A percentile compares a stretch with the other conserved stretches of the same genome.
Evolutionary conservation across 2,888 invertebrate species (phyloP).

Genomic region (Onchidella celtica): DNA sequence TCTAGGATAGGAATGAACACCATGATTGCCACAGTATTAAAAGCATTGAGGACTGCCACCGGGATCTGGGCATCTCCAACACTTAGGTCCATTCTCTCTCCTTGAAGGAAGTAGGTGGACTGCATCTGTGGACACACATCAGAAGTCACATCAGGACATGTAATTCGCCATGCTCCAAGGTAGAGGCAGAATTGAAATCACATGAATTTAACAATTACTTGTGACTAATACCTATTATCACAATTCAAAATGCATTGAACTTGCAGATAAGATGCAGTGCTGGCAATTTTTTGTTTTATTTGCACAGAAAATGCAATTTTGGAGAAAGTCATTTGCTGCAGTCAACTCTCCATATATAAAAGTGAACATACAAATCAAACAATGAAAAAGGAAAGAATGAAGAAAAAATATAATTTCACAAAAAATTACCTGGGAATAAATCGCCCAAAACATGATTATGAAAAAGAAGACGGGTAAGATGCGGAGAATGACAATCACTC

Average conservation of each 20-base stretch:
- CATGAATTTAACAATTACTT: too few relatives aligned
- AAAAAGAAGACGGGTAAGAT: slow-evolving; percentile 71
- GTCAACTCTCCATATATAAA: too few relatives aligned
- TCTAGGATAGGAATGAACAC: slow-evolving; percentile 75
- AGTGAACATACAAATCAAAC: too few relatives aligned
- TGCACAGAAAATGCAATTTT: too few relatives aligned
- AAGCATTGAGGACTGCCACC: slow-evolving; percentile 74
- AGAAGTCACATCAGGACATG: background rate
- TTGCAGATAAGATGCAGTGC: too few relatives aligned
- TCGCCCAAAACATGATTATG: slow-evolving; percentile 71
- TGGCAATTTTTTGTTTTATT: too few relatives aligned
- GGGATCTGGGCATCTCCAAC: slow-evolving; percentile 66
- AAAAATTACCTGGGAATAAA: slow-evolving; percentile 71
- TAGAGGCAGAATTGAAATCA: too few relatives aligned
- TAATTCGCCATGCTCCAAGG: background rate
- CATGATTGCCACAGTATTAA: slow-evolving; percentile 73
- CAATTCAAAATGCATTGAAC: too few relatives aligned
- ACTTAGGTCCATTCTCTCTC: slow-evolving; percentile 71
- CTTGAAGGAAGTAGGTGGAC: slow-evolving; percentile 75
- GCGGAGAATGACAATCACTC: slow-evolving; percentile 64
- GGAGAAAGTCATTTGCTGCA: too few relatives aligned
- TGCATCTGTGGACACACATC: slow-evolving; percentile 65
- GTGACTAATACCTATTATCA: too few relatives aligned
- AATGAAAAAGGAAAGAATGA: too few relatives aligned
- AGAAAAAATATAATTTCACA: too few relatives aligned